phyloP scores from a whole-genome alignment of 23 tunicate species.

The Phallusia fumigata region DNA sequence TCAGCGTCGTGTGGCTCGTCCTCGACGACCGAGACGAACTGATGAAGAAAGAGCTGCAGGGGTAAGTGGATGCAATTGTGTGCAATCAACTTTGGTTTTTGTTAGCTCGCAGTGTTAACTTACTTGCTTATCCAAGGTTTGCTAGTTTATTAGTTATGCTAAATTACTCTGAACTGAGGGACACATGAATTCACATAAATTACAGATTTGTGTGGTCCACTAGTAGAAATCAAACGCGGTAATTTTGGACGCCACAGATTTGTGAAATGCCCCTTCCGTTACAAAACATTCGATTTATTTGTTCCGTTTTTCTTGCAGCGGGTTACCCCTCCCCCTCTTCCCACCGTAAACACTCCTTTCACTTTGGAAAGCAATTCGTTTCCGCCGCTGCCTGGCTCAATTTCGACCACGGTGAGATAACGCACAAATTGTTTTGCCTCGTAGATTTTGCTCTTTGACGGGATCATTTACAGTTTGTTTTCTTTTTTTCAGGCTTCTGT shows the following conservation, averaged over 20 bases:
- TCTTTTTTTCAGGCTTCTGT: not conserved
- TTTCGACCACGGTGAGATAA: not conserved
- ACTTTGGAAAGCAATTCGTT: not conserved
- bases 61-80: not conserved
- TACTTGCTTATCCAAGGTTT: too few relatives aligned
- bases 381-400: slow-evolving; percentile 1
- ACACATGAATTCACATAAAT: too few relatives aligned
- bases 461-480: not conserved
- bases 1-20: not conserved
- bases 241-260: too few relatives aligned
- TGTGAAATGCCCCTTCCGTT: too few relatives aligned
- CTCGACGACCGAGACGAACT: not conserved
- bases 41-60: not conserved
- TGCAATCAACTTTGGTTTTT: too few relatives aligned
- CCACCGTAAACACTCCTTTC: not conserved
- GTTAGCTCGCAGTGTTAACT: too few relatives aligned
- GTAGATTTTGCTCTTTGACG: not conserved
- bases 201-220: too few relatives aligned
- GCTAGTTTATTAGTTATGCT: too few relatives aligned
- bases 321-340: not conserved
- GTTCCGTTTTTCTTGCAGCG: not conserved
- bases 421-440: not conserved
- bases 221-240: too few relatives aligned
- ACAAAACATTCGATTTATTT: too few relatives aligned
- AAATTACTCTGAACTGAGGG: too few relatives aligned